Evolutionary conservation across 2,113 vertebrate species (phyloP).

Genomic region (Brachyhypopomus gauderio): DNA sequence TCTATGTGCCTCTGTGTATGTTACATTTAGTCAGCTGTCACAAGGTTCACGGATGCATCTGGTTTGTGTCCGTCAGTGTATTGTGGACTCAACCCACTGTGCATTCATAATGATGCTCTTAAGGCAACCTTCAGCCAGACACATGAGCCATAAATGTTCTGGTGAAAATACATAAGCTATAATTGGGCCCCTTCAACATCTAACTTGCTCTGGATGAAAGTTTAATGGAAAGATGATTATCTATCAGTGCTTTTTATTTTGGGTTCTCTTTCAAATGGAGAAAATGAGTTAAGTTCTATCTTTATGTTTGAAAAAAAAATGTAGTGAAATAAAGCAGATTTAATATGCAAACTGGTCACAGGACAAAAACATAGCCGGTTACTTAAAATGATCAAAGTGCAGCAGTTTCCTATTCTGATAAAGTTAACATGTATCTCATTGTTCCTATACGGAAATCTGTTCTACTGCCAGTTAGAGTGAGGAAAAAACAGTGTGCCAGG

Average conservation of each 20-base stretch:
- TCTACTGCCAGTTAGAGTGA: constrained; percentile 62
- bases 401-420: constrained; percentile 24
- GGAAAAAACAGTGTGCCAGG: constrained; percentile 57
- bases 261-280: constrained; percentile 26
- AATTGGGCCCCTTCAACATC: constrained; percentile 74
- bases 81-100: constrained; percentile 60
- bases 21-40: constrained; percentile 46
- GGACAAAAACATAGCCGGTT: constrained; percentile 5
- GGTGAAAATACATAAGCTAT: constrained; percentile 62
- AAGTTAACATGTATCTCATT: constrained; percentile 51
- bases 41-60: constrained; percentile 39
- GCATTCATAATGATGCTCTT: constrained; percentile 64
- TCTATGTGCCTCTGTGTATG: constrained; percentile 56
- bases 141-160: constrained; percentile 46
- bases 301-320: not conserved
- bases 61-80: constrained; percentile 51
- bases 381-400: too few species aligned
- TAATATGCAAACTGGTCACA: not conserved
- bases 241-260: constrained; percentile 71
- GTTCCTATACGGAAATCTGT: constrained; percentile 65
- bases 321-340: constrained; percentile 9
- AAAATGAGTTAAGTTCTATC: not conserved
- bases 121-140: constrained; percentile 63
- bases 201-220: constrained; percentile 72
- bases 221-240: constrained; percentile 80